Evolutionary conservation across 2,113 vertebrate genomes (phyloP).

Genomic region (Dicrurus megarhynchus): DNA sequence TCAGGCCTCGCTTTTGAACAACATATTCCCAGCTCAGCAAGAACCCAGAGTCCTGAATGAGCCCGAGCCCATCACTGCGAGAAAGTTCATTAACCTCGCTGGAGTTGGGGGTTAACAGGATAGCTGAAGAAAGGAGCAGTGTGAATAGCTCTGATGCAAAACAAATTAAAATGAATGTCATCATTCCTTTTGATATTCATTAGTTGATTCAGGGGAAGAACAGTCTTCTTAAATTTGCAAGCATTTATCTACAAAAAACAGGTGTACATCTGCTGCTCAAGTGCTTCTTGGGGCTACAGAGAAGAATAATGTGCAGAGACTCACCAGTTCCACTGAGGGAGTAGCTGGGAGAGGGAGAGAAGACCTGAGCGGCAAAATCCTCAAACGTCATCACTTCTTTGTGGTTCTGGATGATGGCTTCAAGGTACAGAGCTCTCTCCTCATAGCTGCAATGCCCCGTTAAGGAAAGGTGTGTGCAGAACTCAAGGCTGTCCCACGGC

Average conservation of each 20-base stretch:
- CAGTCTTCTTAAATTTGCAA: conserved; percentile 74
- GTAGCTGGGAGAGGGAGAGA: conserved; percentile 91
- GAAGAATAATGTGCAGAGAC: conserved; percentile 65
- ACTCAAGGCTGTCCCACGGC: not conserved
- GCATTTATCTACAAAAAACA: conserved; percentile 83
- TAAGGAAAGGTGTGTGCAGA: conserved; percentile 74
- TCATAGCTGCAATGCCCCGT: conserved; percentile 84
- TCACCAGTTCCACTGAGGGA: conserved; percentile 91
- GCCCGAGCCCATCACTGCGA: conserved; percentile 66
- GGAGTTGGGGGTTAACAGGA: conserved; percentile 77
- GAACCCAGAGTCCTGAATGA: conserved; percentile 72
- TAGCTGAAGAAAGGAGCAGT: conserved; percentile 73
- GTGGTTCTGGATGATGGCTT: conserved; percentile 97
- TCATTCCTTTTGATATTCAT: conserved; percentile 85
- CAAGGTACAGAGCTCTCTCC: conserved; percentile 93
- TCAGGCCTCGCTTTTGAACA: conserved; percentile 68
- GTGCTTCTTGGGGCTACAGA: conserved; percentile 41
- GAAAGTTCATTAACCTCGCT: conserved; percentile 83
- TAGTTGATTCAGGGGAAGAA: conserved; percentile 78
- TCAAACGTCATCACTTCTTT: conserved; percentile 96
- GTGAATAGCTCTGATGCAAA: conserved; percentile 78
- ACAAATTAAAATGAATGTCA: conserved; percentile 83
- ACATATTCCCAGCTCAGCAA: conserved; percentile 75
- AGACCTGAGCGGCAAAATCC: conserved; percentile 96
- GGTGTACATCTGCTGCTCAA: conserved; percentile 78